Percentiles rank a stretch among this genome's conserved stretches.
Conservation (phyloP, 1,140 invertebrate species). For the Hycleus cichorii region DNA sequence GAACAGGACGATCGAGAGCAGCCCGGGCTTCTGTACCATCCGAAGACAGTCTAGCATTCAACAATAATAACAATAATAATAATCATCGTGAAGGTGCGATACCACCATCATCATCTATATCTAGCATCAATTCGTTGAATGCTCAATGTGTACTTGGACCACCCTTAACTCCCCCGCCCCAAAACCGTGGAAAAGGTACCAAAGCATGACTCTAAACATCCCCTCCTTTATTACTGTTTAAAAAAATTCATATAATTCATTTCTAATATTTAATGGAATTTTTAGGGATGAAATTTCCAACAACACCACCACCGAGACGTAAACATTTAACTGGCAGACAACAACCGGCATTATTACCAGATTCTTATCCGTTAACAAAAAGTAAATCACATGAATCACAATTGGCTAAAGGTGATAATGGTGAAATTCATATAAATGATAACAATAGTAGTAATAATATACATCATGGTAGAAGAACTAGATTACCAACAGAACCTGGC, state of each 20-base stretch:
- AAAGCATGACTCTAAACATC: background rate
- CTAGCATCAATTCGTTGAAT: conserved; percentile 40
- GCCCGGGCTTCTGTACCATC: conserved; percentile 52
- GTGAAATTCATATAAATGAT: conserved; percentile 28
- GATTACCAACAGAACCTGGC: conserved; percentile 65
- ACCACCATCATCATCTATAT: conserved; percentile 37
- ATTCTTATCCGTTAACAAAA: conserved; percentile 62
- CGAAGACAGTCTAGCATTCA: conserved; percentile 51
- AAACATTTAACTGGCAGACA: conserved; percentile 56
- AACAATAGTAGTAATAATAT: background rate
- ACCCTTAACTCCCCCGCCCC: conserved; percentile 36
- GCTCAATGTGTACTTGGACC: conserved; percentile 31
- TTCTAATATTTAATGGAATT: background rate
- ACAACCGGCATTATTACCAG: conserved; percentile 40
- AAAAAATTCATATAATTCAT: background rate
- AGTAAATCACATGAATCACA: conserved; percentile 91
- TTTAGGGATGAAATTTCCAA: conserved; percentile 56
- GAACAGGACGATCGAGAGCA: conserved; percentile 46
- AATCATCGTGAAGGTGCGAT: conserved; percentile 39
- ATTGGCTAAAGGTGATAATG: conserved; percentile 57
- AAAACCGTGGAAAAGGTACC: conserved; percentile 37
- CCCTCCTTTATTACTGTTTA: background rate
- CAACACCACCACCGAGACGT: conserved; percentile 69
- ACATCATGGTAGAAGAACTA: conserved; percentile 44
- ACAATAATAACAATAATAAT: conserved; percentile 34